Percentiles rank a stretch among this genome's conserved stretches.
These are phyloP conservation scores for Circaetus cinerascens DNA, from an alignment of 2,113 vertebrate species.

Conservation along the genomic window DNA sequence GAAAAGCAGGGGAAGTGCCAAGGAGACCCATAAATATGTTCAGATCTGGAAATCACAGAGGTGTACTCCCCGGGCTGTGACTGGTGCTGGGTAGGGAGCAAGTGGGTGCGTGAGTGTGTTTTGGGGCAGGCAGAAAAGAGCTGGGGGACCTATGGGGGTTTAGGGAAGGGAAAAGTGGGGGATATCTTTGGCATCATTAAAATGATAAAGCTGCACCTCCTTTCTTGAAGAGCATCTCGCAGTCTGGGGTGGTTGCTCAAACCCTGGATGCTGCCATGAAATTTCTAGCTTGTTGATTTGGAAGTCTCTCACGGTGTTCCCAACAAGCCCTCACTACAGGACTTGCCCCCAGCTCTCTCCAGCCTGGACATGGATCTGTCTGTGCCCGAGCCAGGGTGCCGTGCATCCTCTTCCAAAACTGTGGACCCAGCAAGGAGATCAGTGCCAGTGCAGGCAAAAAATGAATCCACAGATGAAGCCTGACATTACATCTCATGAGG, in stretches of 20 bases:
- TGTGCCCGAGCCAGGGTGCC: rapidly evolving
- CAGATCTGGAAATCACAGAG: neutral
- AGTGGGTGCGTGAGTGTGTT: neutral
- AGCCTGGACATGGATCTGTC: neutral
- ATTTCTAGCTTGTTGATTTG: neutral
- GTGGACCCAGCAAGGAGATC: neutral
- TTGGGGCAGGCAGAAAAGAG: neutral
- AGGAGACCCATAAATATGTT: neutral
- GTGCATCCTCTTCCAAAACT: neutral
- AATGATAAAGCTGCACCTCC: neutral
- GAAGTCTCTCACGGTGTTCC: neutral
- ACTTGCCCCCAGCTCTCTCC: neutral
- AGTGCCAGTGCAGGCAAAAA: neutral
- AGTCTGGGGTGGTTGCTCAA: neutral
- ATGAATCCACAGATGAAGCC: neutral
- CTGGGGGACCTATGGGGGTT: neutral
- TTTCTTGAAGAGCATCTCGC: neutral
- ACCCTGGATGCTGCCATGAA: neutral
- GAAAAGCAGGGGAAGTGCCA: neutral
- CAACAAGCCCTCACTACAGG: neutral
- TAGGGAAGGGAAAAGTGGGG: neutral
- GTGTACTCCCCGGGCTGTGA: rapidly evolving
- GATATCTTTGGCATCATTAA: neutral
- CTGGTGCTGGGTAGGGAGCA: neutral
- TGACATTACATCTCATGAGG: neutral